Percentiles rank a stretch among this genome's conserved stretches.
Conservation (phyloP, 1,140 invertebrate genomes). For the Stegodyphus dumicola region DNA sequence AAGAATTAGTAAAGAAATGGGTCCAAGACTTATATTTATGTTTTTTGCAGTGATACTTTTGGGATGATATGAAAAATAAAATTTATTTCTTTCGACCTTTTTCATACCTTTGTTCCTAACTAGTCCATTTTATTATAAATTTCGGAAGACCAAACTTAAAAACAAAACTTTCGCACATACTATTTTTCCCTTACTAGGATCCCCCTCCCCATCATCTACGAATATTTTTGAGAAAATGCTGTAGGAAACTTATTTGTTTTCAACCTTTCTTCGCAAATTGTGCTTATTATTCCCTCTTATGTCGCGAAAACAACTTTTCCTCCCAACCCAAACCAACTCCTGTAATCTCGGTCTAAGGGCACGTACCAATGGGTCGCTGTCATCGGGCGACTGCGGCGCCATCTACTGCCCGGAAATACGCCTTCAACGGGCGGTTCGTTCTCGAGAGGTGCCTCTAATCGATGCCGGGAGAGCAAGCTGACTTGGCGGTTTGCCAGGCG, state of each 20-base stretch:
- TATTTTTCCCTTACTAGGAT: too few relatives aligned
- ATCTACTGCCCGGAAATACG: conserved; percentile 10
- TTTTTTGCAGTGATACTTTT: too few relatives aligned
- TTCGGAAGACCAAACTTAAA: too few relatives aligned
- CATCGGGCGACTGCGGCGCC: conserved; percentile 4
- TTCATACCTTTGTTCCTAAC: too few relatives aligned
- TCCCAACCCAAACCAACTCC: background rate
- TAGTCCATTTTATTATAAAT: too few relatives aligned
- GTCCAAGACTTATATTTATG: too few relatives aligned
- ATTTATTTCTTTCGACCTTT: too few relatives aligned
- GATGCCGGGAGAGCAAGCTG: background rate
- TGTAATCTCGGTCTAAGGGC: background rate
- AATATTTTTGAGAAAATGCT: too few relatives aligned
- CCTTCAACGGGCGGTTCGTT: background rate
- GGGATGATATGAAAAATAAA: too few relatives aligned
- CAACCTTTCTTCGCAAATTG: background rate
- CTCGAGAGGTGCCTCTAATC: background rate
- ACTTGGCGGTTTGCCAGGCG: conserved; percentile 42
- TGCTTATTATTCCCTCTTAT: background rate
- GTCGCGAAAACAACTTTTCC: background rate
- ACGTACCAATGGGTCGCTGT: background rate
- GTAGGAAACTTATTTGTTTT: background rate
- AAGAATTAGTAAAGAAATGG: too few relatives aligned
- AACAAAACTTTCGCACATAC: too few relatives aligned
- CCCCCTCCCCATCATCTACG: too few relatives aligned